A percentile compares a stretch with the other conserved stretches of the same genome.
phyloP scores from a whole-genome alignment of 1,140 invertebrate species.

The Trichoplusia ni region DNA sequence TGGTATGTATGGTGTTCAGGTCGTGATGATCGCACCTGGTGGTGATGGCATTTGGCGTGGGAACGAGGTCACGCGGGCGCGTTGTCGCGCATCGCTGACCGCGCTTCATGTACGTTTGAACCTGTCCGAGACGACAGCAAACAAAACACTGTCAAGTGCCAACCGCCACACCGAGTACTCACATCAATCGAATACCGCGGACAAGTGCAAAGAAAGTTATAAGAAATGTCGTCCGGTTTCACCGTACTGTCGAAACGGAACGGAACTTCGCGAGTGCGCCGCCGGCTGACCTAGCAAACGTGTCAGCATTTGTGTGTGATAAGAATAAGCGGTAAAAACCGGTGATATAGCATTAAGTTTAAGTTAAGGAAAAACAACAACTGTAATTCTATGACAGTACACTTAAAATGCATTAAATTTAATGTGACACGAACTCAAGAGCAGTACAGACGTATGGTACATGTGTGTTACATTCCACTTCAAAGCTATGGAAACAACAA shows the following conservation, averaged over 20 bases:
- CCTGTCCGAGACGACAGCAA: constrained; percentile 1
- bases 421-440: too few species aligned
- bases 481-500: too few species aligned
- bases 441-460: too few species aligned
- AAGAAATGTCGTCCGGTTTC: neutral
- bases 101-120: constrained; percentile 28
- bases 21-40: constrained; percentile 33
- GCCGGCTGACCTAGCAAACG: constrained; percentile 26
- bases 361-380: too few species aligned
- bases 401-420: too few species aligned
- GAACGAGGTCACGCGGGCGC: constrained; percentile 72
- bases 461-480: too few species aligned
- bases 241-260: neutral
- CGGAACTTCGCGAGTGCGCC: constrained; percentile 23
- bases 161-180: neutral
- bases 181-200: neutral
- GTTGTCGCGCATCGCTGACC: constrained; percentile 59
- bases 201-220: constrained; percentile 23
- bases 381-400: too few species aligned
- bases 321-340: neutral
- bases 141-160: neutral
- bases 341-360: too few species aligned
- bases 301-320: constrained; percentile 1
- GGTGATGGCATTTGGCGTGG: constrained; percentile 48
- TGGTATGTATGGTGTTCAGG: constrained; percentile 38